A percentile compares a stretch with the other conserved stretches of the same genome.
Conservation (phyloP, 2,797 vertebrate species). For the Hirundo rustica region DNA sequence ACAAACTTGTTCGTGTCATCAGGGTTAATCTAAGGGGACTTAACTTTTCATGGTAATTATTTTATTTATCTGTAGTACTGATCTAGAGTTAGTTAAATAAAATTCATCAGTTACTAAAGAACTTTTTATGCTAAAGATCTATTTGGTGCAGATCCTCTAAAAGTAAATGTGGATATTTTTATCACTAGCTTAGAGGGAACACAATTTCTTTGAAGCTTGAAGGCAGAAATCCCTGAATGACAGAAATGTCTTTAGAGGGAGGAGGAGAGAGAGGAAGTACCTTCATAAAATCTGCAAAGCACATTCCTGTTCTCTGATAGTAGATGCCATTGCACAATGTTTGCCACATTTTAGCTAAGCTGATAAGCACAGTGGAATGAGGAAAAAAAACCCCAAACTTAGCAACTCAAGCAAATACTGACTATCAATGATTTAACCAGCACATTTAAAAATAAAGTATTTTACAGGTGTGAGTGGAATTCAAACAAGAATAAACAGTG, state of each 20-base stretch:
- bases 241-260: background rate
- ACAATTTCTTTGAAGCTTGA: constrained; percentile 55
- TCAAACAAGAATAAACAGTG: background rate
- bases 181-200: background rate
- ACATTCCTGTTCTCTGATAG: constrained; percentile 15
- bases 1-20: background rate
- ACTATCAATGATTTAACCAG: background rate
- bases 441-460: background rate
- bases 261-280: background rate
- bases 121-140: background rate
- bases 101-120: background rate
- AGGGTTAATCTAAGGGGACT: background rate
- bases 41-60: background rate
- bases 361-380: background rate
- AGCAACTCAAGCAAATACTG: background rate
- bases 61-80: background rate
- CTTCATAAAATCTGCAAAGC: constrained; percentile 14
- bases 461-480: background rate
- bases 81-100: background rate
- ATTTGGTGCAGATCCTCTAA: background rate
- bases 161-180: constrained; percentile 1
- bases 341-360: background rate
- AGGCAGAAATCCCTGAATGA: constrained; percentile 48
- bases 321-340: background rate
- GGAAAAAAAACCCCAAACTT: background rate